Percentiles rank a stretch among this genome's conserved stretches.
Evolutionary conservation across 2,888 invertebrate genomes (phyloP).

Genomic region (Branchipolynoe longqiensis): DNA sequence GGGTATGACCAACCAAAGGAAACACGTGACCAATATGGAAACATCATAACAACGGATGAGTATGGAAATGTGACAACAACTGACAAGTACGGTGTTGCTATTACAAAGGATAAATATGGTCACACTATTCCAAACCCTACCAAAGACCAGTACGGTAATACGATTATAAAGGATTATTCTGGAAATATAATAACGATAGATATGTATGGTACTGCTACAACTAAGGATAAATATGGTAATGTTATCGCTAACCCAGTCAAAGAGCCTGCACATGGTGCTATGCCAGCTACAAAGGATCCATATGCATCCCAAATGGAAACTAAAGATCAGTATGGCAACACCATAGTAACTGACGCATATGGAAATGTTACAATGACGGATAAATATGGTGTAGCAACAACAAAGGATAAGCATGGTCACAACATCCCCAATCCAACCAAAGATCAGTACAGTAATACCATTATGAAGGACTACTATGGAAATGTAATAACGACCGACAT

Average conservation of each 20-base stretch:
- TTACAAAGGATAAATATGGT: conserved; percentile 28
- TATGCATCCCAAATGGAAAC: neutral
- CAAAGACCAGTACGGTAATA: conserved; percentile 15
- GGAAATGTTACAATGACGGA: neutral
- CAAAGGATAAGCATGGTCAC: conserved; percentile 21
- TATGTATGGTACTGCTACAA: neutral
- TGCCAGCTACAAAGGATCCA: conserved; percentile 2
- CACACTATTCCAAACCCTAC: neutral
- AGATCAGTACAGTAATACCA: neutral
- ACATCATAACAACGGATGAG: neutral
- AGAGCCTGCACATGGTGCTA: no score
- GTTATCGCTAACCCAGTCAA: neutral
- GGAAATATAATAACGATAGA: conserved; percentile 5
- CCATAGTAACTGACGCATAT: neutral
- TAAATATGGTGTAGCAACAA: neutral
- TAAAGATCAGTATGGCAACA: conserved; percentile 36
- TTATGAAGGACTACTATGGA: conserved; percentile 40
- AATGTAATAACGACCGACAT: neutral
- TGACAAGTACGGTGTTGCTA: conserved; percentile 4
- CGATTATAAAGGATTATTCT: neutral
- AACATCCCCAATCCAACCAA: neutral
- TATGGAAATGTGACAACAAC: conserved; percentile 18
- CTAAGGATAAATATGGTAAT: conserved; percentile 4
- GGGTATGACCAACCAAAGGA: neutral
- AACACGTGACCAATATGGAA: neutral